Conservation (phyloP, 2,113 vertebrate genomes). For the Leucosticte australis region DNA sequence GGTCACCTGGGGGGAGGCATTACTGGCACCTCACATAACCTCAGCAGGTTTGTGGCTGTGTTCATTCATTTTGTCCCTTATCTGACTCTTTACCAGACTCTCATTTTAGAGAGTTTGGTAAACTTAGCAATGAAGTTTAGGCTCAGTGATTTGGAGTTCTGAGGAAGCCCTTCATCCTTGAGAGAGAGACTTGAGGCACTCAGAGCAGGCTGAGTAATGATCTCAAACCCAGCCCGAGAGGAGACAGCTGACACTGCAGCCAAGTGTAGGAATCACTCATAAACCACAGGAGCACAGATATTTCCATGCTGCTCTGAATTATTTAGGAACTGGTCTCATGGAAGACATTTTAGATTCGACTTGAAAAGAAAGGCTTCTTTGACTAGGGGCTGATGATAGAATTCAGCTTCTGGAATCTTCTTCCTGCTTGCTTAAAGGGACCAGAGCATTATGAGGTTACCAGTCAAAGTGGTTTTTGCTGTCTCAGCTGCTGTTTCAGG, state of each 20-base stretch:
- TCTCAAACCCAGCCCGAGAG: not conserved
- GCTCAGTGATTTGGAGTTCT: not conserved
- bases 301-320: constrained; percentile 1
- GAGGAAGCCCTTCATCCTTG: not conserved
- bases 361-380: not conserved
- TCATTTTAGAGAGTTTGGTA: not conserved
- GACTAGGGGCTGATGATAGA: not conserved
- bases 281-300: not conserved
- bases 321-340: not conserved
- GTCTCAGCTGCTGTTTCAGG: not conserved
- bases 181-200: not conserved
- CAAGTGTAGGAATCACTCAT: not conserved
- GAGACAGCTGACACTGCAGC: not conserved
- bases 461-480: not conserved
- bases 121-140: not conserved
- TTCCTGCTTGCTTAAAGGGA: not conserved
- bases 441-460: not conserved
- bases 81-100: not conserved
- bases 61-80: not conserved
- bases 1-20: not conserved
- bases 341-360: not conserved
- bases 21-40: not conserved
- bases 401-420: not conserved
- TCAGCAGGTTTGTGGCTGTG: not conserved
- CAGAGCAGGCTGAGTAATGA: not conserved